phyloP scores from a whole-genome alignment of 2,113 vertebrate species.

The Pluvialis apricaria region DNA sequence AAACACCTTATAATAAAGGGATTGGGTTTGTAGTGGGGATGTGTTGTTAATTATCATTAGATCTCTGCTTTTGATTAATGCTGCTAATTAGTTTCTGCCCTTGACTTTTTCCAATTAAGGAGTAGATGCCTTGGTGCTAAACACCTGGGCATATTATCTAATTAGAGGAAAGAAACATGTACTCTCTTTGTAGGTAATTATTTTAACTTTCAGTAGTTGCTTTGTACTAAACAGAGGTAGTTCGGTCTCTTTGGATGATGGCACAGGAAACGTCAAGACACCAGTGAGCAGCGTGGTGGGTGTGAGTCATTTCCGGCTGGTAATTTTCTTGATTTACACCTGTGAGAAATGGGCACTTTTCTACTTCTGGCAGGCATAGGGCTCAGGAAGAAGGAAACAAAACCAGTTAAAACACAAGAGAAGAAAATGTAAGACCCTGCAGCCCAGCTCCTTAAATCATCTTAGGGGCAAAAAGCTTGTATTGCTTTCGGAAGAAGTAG shows the following conservation, averaged over 20 bases:
- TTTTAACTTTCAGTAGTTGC: slow-evolving; percentile 30
- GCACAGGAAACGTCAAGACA: neutral
- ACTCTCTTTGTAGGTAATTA: slow-evolving; percentile 52
- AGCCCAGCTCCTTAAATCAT: neutral
- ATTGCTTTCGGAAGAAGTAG: neutral
- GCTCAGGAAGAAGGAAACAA: neutral
- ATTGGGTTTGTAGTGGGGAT: slow-evolving; percentile 13
- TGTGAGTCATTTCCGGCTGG: neutral
- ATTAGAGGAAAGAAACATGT: slow-evolving; percentile 59
- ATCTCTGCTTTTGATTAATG: slow-evolving; percentile 72
- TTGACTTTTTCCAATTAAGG: slow-evolving; percentile 76
- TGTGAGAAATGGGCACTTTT: neutral
- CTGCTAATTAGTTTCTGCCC: slow-evolving; percentile 72
- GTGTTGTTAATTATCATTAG: slow-evolving; percentile 70
- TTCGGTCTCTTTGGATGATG: neutral
- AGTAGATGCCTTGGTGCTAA: slow-evolving; percentile 50
- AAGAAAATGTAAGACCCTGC: neutral
- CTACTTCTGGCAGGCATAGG: neutral
- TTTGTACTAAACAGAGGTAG: neutral
- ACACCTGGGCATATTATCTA: slow-evolving; percentile 73
- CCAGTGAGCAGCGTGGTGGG: too few relatives aligned
- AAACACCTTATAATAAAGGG: slow-evolving; percentile 9
- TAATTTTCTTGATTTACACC: neutral
- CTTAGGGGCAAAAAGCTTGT: neutral
- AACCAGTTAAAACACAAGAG: neutral